Conservation (phyloP, 2,113 vertebrate genomes). For the Scalopus aquaticus region DNA sequence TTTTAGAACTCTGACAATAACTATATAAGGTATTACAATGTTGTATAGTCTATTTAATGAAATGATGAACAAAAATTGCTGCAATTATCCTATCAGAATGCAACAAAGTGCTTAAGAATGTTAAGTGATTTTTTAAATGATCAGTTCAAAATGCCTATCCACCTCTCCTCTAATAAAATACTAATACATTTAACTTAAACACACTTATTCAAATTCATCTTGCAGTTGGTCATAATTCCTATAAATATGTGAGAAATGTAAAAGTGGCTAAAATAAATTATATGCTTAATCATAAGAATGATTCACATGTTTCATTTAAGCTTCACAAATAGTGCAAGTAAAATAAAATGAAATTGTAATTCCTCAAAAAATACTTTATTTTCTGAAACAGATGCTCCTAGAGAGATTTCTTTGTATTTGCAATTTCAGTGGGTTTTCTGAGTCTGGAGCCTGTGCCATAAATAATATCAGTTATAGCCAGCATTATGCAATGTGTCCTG, state of each 20-base stretch:
- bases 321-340: neutral
- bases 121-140: conserved; percentile 66
- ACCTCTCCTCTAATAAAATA: conserved; percentile 39
- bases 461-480: neutral
- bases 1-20: conserved; percentile 49
- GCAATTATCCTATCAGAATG: conserved; percentile 21
- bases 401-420: neutral
- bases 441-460: neutral
- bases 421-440: neutral
- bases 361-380: neutral
- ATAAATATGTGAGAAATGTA: conserved; percentile 16
- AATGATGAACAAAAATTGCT: neutral
- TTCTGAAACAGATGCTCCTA: neutral
- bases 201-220: neutral
- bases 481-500: neutral
- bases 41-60: neutral
- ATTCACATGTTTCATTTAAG: neutral
- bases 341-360: neutral
- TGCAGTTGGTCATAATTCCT: neutral
- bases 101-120: conserved; percentile 52
- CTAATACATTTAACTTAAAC: conserved; percentile 45
- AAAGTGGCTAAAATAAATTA: neutral
- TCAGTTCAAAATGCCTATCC: conserved; percentile 21
- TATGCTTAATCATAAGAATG: neutral
- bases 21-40: neutral